A percentile compares a stretch with the other conserved stretches of the same genome.
Conservation (phyloP, 2,888 invertebrate species). For the Nemoura dubitans region DNA sequence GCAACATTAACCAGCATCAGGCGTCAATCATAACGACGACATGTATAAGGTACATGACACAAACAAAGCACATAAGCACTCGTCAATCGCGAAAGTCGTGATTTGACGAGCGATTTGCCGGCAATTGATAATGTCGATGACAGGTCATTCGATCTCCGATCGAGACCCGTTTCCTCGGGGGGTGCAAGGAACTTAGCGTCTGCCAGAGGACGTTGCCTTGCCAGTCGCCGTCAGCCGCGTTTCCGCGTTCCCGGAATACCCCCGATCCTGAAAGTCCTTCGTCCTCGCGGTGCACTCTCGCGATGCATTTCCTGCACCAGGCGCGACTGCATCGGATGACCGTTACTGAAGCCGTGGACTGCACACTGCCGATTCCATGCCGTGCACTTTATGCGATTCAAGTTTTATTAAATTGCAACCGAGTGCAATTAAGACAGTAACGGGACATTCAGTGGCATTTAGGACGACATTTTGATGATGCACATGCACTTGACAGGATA, state of each 20-base stretch:
- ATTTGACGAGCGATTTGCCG: too few species aligned
- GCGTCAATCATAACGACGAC: too few species aligned
- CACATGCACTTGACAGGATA: constrained; percentile 33
- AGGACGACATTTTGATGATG: constrained; percentile 40
- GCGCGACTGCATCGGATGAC: constrained; percentile 17
- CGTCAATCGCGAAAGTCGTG: too few species aligned
- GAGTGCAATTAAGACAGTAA: constrained; percentile 37
- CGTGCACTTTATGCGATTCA: not conserved
- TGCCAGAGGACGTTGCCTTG: constrained; percentile 16
- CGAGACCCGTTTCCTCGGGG: not conserved
- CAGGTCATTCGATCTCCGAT: constrained; percentile 23
- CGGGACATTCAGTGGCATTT: constrained; percentile 36
- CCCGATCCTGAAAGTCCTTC: constrained; percentile 24
- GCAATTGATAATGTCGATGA: not conserved
- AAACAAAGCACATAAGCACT: too few species aligned
- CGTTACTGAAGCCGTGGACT: not conserved
- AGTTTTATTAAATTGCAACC: not conserved
- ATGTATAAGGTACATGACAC: too few species aligned
- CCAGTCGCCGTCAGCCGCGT: not conserved
- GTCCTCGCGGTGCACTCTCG: not conserved
- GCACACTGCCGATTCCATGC: not conserved
- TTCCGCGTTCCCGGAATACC: constrained; percentile 21
- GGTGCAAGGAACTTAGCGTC: constrained; percentile 28
- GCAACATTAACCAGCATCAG: too few species aligned
- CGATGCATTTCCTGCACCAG: constrained; percentile 18